These are phyloP conservation scores for Rhorus exstirpatorius DNA, from an alignment of 2,888 invertebrate species.

Conservation along the genomic window DNA sequence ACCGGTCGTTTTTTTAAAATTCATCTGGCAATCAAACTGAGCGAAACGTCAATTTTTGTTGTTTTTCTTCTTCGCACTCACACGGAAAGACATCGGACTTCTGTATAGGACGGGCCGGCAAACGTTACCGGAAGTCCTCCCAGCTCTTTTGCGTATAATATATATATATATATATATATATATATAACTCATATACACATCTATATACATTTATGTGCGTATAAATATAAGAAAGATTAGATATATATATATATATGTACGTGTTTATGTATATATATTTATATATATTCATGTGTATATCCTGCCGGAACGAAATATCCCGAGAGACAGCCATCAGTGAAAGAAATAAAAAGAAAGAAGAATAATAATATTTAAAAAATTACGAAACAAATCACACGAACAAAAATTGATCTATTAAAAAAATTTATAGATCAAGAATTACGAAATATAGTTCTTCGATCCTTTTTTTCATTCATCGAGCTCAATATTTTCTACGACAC, in stretches of 20 bases:
- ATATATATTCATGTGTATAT: conserved; percentile 30
- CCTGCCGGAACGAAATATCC: conserved; percentile 56
- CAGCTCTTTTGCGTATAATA: conserved; percentile 7
- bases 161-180: conserved; percentile 12
- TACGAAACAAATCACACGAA: no score
- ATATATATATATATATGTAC: background rate
- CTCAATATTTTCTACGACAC: conserved; percentile 20
- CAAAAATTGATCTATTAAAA: no score
- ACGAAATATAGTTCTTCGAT: no score
- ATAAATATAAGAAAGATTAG: conserved; percentile 31
- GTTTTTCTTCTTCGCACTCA: conserved; percentile 1
- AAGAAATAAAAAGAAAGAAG: no score
- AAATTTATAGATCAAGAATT: no score
- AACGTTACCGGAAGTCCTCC: conserved; percentile 62
- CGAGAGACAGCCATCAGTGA: conserved; percentile 23
- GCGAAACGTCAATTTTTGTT: conserved; percentile 23
- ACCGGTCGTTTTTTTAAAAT: conserved; percentile 12
- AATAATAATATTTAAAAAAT: no score
- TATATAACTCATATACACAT: background rate
- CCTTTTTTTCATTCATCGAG: no score
- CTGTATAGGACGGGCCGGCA: background rate
- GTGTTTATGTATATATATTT: conserved; percentile 5
- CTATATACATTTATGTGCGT: background rate
- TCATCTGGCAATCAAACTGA: background rate
- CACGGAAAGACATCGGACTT: conserved; percentile 15